Base-by-base conservation (phyloP, 2,888 invertebrate species). In the Vesta saturnalis region DNA sequence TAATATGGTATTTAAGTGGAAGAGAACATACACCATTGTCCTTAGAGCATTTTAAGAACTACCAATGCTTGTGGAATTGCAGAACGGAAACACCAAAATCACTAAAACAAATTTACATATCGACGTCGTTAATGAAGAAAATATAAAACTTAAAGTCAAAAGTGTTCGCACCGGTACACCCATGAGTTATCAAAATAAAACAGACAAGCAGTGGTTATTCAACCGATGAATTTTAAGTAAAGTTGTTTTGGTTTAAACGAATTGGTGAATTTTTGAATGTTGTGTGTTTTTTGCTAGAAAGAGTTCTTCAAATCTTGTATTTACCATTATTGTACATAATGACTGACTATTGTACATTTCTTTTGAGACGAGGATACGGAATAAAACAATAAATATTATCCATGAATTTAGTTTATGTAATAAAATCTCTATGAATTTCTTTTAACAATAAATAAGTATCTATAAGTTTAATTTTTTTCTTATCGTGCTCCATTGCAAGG, bases 61-160 rank as follows among this genome's bases (percentile, higher is more conserved):
- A n/a, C n/a, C n/a, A n/a, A n/a, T n/a, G n/a, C n/a, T n/a, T n/a
- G n/a, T n/a, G n/a, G n/a, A n/a, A n/a, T n/a, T n/a, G n/a, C n/a
- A n/a, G n/a, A n/a, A n/a, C n/a, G n/a, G n/a, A n/a, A n/a, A n/a
- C n/a, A n/a, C n/a, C n/a, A n/a, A n/a, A n/a, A n/a, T n/a, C n/a
- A n/a, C n/a, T n/a, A n/a, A n/a, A n/a, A n/a, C n/a, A n/a, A n/a
- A n/a, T n/a, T n/a, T n/a, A n/a, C n/a, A n/a, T n/a, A n/a, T n/a
- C n/a, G n/a, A n/a, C n/a, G n/a, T n/a, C n/a, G 16, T 49, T 14
- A 49, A 14, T 49, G 49, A 46, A 46, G 46, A 46, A 46, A n/a
- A 46, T 46, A 46, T 46, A 8, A 46, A 46, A 46, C 46, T 8
- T 46, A 14, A 46, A 46, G n/a, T 46, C 4, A 30, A 30, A 30